phyloP scores from a whole-genome alignment of 2,888 invertebrate genomes.

The Lottia scabra region DNA sequence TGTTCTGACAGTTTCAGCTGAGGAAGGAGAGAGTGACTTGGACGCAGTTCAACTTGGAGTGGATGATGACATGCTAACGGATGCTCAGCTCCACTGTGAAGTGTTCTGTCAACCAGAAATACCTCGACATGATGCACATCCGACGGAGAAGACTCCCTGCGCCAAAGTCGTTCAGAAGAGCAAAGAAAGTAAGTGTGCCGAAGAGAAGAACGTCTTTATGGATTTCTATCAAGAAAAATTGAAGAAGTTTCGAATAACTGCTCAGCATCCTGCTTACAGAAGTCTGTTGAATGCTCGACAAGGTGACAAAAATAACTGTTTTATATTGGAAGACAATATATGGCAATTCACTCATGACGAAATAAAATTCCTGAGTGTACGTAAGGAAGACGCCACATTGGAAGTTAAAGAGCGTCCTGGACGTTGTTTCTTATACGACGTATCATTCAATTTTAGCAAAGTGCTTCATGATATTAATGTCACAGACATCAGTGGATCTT shows the following conservation, averaged over 20 bases:
- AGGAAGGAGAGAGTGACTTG: background rate
- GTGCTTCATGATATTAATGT: background rate
- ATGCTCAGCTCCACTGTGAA: background rate
- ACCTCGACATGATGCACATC: background rate
- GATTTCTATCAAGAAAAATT: background rate
- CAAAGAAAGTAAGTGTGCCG: background rate
- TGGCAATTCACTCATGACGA: background rate
- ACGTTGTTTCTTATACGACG: background rate
- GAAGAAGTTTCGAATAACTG: background rate
- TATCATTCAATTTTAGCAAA: background rate
- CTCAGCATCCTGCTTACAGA: background rate
- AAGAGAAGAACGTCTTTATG: background rate
- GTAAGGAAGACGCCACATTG: background rate
- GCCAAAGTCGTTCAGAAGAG: background rate
- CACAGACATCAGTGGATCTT: background rate
- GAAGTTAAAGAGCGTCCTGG: background rate
- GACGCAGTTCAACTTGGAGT: background rate
- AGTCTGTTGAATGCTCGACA: background rate
- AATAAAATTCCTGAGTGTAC: background rate
- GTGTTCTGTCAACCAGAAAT: background rate
- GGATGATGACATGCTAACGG: background rate
- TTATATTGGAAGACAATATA: background rate
- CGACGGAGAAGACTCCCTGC: background rate
- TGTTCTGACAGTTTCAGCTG: background rate
- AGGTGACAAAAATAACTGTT: background rate